These are phyloP conservation scores for Aplysia californica DNA, from an alignment of 1,140 invertebrate species.

Conservation along the genomic window DNA sequence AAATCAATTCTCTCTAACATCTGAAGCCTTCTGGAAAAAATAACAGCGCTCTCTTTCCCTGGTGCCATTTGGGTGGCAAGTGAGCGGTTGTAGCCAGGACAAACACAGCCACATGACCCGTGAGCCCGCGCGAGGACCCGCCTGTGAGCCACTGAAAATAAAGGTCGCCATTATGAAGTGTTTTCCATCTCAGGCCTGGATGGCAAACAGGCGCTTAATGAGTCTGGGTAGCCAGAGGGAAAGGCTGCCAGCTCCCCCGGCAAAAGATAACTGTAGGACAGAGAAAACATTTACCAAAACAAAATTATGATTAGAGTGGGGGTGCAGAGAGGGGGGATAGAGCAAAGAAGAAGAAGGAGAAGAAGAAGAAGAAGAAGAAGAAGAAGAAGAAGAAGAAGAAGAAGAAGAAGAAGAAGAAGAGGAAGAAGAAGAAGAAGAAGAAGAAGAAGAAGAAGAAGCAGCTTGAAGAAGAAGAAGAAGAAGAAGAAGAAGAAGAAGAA, in stretches of 20 bases:
- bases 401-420: constrained; percentile 2
- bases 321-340: too few species aligned
- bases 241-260: too few species aligned
- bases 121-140: not conserved
- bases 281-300: too few species aligned
- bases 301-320: too few species aligned
- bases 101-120: not conserved
- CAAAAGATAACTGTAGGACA: too few species aligned
- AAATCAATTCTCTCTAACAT: too few species aligned
- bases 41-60: too few species aligned
- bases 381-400: not conserved
- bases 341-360: not conserved
- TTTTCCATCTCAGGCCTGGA: not conserved
- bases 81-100: not conserved
- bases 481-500: not conserved
- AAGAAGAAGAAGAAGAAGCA: constrained; percentile 12
- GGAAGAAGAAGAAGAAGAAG: not conserved
- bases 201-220: not conserved
- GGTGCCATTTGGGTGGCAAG: constrained; percentile 8
- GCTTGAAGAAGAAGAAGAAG: not conserved
- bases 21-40: too few species aligned
- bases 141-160: not conserved
- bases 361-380: not conserved
- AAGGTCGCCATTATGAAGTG: not conserved
- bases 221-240: too few species aligned